A percentile compares a stretch with the other conserved stretches of the same genome.
Evolutionary conservation across 2,888 invertebrate species (phyloP).

Genomic region (Apamea epomidion): DNA sequence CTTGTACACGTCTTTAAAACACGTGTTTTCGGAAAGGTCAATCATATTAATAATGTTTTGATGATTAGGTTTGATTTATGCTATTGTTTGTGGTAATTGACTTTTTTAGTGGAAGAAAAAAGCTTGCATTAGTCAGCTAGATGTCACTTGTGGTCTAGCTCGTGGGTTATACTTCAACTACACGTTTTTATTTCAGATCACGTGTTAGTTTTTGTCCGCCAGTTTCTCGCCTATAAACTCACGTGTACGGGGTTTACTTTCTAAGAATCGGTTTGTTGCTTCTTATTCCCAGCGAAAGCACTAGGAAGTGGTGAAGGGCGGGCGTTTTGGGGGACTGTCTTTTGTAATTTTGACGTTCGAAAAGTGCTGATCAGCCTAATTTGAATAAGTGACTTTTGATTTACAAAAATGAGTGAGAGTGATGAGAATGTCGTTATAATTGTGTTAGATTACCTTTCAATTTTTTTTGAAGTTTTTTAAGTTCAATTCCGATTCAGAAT

Average conservation of each 20-base stretch:
- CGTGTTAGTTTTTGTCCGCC: not conserved
- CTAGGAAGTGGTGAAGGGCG: too few species aligned
- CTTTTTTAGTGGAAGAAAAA: constrained; percentile 13
- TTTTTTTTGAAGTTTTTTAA: not conserved
- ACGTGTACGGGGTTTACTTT: not conserved
- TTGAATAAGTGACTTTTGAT: too few species aligned
- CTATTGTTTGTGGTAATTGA: not conserved
- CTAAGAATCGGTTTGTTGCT: too few species aligned
- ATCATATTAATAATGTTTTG: not conserved
- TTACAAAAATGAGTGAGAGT: too few species aligned
- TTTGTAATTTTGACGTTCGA: too few species aligned
- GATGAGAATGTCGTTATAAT: too few species aligned
- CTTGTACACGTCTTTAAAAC: not conserved
- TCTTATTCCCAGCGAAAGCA: too few species aligned
- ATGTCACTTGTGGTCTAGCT: not conserved
- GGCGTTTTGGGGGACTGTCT: too few species aligned
- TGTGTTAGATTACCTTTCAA: too few species aligned
- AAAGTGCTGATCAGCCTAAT: too few species aligned
- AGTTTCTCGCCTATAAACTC: not conserved
- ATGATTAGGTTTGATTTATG: constrained; percentile 1
- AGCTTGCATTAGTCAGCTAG: not conserved
- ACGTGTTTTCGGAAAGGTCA: constrained; percentile 33
- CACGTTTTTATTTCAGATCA: not conserved
- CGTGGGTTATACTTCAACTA: not conserved
- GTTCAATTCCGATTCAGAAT: not conserved